Evolutionary conservation across 2,113 vertebrate genomes (phyloP).

Genomic region (Rutilus rutilus): DNA sequence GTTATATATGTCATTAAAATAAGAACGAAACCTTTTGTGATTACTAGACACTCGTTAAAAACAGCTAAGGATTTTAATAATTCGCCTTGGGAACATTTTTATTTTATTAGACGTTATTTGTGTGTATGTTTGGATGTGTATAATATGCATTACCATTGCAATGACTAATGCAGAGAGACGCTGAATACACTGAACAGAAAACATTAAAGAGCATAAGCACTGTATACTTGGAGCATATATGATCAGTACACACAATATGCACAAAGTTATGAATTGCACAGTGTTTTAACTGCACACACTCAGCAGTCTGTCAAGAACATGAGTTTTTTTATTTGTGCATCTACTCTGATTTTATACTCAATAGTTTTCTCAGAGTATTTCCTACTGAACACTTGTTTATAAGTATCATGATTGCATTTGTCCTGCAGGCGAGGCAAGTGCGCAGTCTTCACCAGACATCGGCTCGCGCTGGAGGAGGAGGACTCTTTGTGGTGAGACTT

Average conservation of each 20-base stretch:
- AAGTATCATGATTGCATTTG: neutral
- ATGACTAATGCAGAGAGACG: neutral
- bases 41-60: neutral
- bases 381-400: neutral
- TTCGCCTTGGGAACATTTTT: too few relatives aligned
- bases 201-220: neutral
- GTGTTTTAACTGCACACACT: too few relatives aligned
- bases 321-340: too few relatives aligned
- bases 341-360: too few relatives aligned
- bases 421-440: constrained; percentile 80
- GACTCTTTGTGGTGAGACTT: constrained; percentile 90
- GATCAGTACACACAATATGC: neutral
- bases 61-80: neutral
- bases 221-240: neutral
- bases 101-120: neutral
- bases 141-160: neutral
- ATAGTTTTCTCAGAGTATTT: too few relatives aligned
- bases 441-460: constrained; percentile 83
- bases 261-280: too few relatives aligned
- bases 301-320: too few relatives aligned
- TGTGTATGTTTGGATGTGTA: too few relatives aligned
- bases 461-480: constrained; percentile 81
- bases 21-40: too few relatives aligned
- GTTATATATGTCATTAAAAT: constrained; percentile 12
- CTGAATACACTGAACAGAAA: neutral